Evolutionary conservation across 2,888 invertebrate genomes (phyloP).

Genomic region (Piscicola geometra): DNA sequence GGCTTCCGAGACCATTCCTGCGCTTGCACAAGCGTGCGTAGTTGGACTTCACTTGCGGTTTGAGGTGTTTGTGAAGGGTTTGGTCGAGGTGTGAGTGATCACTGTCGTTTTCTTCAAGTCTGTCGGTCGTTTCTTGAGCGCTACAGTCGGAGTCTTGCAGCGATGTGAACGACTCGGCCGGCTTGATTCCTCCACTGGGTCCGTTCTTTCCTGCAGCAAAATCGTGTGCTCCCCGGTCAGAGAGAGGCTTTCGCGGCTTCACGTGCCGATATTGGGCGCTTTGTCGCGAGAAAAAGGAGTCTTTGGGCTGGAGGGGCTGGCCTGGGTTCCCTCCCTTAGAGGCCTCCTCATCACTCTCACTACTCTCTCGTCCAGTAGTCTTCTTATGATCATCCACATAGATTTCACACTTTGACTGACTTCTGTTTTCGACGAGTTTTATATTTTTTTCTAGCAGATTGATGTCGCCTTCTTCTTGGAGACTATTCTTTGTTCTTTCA

Average conservation of each 20-base stretch:
- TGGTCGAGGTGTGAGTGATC: neutral
- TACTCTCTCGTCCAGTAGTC: too few species aligned
- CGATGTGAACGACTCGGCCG: neutral
- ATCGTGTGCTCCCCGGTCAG: neutral
- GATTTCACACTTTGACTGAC: too few species aligned
- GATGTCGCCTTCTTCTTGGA: too few species aligned
- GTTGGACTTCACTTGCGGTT: slow-evolving; percentile 14
- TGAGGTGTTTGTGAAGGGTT: neutral
- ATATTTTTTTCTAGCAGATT: too few species aligned
- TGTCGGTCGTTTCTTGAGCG: neutral
- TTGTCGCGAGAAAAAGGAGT: slow-evolving; percentile 16
- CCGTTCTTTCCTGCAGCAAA: too few species aligned
- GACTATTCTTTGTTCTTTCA: too few species aligned
- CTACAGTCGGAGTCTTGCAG: neutral
- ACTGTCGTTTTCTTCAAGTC: too few species aligned
- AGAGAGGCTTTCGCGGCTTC: neutral
- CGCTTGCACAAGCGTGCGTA: slow-evolving; percentile 22
- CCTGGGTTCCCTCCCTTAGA: too few species aligned
- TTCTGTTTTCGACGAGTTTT: too few species aligned
- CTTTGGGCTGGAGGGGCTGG: neutral
- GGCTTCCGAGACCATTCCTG: slow-evolving; percentile 23
- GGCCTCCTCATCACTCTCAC: too few species aligned
- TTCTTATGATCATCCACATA: too few species aligned
- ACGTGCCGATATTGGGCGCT: slow-evolving; percentile 29
- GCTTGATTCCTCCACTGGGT: neutral